These are phyloP conservation scores for Brachionus sp. DNA, from an alignment of 1,140 invertebrate genomes.

Conservation along the genomic window DNA sequence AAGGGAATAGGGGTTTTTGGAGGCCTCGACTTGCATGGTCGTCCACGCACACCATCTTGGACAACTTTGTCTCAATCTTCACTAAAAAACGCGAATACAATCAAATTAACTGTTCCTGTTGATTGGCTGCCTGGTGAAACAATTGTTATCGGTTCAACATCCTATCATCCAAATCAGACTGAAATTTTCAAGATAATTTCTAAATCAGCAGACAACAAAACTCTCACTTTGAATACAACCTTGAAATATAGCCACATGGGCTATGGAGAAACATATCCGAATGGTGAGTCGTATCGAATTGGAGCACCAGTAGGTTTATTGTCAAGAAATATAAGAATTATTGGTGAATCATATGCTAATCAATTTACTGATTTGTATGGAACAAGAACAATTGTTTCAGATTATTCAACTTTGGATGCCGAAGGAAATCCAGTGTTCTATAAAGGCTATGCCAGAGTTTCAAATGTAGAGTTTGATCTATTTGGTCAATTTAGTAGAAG, in stretches of 20 bases:
- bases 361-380: conserved; percentile 53
- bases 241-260: not conserved
- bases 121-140: conserved; percentile 48
- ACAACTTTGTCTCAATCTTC: not conserved
- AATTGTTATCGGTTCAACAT: conserved; percentile 43
- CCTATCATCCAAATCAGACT: conserved; percentile 18
- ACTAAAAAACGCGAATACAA: not conserved
- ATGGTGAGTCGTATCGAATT: conserved; percentile 47
- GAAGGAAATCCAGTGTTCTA: not conserved
- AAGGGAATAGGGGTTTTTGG: conserved; percentile 33
- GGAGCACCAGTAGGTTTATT: conserved; percentile 55
- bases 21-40: conserved; percentile 39
- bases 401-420: conserved; percentile 15
- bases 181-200: conserved; percentile 35
- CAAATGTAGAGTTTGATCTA: not conserved
- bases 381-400: conserved; percentile 51
- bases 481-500: conserved; percentile 25
- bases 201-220: conserved; percentile 3
- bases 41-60: not conserved
- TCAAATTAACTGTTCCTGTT: not conserved
- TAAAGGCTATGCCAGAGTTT: conserved; percentile 21
- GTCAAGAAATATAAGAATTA: conserved; percentile 54
- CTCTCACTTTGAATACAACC: not conserved
- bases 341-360: conserved; percentile 51
- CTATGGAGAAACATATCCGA: not conserved